These are phyloP conservation scores for Uromys caudimaculatus DNA, from an alignment of 2,797 vertebrate species.

Conservation along the genomic window DNA sequence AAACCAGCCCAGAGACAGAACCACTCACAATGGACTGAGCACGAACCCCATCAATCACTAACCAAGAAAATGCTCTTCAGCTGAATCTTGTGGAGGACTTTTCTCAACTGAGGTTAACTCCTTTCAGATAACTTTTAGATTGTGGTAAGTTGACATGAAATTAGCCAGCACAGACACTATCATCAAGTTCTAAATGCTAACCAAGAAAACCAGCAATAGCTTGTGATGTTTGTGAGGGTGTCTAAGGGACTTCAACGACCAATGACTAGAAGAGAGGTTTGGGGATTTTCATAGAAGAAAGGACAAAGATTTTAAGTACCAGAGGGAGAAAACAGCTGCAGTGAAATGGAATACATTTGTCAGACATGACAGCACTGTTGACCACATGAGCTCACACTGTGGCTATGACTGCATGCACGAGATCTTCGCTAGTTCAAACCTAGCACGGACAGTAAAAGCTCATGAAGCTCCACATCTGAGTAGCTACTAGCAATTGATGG, in stretches of 20 bases:
- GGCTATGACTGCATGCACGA: neutral
- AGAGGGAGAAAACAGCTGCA: neutral
- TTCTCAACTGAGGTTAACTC: neutral
- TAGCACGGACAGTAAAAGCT: neutral
- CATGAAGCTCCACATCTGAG: neutral
- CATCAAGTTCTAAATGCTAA: neutral
- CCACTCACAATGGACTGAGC: neutral
- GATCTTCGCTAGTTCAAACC: no score
- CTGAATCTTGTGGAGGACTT: neutral
- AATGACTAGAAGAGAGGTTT: neutral
- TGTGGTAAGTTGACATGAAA: neutral
- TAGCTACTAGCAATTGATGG: neutral
- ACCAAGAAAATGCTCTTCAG: neutral
- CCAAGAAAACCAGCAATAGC: neutral
- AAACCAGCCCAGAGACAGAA: neutral
- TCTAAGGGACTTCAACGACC: neutral
- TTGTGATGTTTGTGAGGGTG: no score
- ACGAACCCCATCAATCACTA: neutral
- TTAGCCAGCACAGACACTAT: neutral
- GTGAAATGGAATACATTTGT: neutral
- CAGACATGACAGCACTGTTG: no score
- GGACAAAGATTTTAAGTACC: neutral
- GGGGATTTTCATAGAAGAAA: neutral
- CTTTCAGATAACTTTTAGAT: neutral
- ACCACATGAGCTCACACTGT: neutral